These are phyloP conservation scores for Balanococcus diminutus DNA, from an alignment of 2,888 invertebrate genomes.

Conservation along the genomic window DNA sequence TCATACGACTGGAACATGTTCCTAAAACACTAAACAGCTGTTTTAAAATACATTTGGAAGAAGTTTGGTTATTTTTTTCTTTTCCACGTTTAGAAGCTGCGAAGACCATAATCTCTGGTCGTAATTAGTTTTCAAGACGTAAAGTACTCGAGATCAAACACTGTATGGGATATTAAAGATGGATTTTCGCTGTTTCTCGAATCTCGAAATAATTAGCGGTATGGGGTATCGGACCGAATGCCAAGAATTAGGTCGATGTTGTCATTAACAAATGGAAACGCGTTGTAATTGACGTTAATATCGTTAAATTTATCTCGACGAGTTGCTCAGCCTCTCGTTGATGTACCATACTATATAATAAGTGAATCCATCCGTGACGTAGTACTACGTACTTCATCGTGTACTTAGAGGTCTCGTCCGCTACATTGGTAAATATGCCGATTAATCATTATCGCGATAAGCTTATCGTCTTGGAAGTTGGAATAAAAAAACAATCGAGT, in stretches of 20 bases:
- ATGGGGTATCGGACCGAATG: neutral
- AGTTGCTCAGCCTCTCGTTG: neutral
- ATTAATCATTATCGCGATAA: slow-evolving; percentile 25
- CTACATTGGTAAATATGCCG: neutral
- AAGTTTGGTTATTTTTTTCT: neutral
- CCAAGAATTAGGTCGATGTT: slow-evolving; percentile 9
- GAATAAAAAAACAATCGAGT: neutral
- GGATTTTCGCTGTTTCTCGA: neutral
- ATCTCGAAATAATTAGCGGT: slow-evolving; percentile 22
- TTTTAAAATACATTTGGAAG: too few species aligned
- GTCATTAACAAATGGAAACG: slow-evolving; percentile 31
- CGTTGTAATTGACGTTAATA: slow-evolving; percentile 33
- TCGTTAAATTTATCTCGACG: neutral
- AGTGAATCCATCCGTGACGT: slow-evolving; percentile 25
- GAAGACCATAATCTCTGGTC: neutral
- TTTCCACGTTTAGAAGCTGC: neutral
- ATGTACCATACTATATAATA: neutral
- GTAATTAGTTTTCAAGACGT: neutral
- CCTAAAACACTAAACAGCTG: neutral
- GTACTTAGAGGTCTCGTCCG: neutral
- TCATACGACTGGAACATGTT: neutral
- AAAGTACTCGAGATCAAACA: neutral
- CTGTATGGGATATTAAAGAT: neutral
- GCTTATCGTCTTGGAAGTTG: neutral
- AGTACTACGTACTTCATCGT: neutral